Evolutionary conservation across 2,888 invertebrate species (phyloP), one percentile per base, ranked within the genome.

Genomic region (Elegia similella): DNA sequence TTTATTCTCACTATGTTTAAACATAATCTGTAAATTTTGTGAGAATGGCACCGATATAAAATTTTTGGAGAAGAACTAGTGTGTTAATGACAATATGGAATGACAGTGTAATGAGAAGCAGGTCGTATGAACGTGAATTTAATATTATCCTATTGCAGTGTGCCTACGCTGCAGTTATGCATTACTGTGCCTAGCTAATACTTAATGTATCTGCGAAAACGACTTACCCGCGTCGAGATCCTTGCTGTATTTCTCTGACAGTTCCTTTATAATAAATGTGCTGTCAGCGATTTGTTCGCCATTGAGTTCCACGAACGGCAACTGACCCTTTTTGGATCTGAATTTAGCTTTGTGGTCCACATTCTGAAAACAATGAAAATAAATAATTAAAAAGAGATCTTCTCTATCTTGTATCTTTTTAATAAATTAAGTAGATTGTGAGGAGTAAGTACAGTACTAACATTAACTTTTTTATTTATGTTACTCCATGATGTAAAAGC

Each of bases 271-370:
- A 76, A 98, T 98, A 74, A 97, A 95, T 65, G 96, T 94, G 78
- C 97, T 97, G 88, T 98, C 98, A 52, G 98, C 96, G 67, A 98
- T 95, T 90, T 98, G 98, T 79, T 97, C 97, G 46, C 98, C 98
- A 82, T 99, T 98, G 62, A 98, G 84, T 86, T 98, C 98, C 68
- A 99, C 94, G 91, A 98, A 99, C 38, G 98, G 99, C 73, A 98
- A 92, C 84, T 97, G 97, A 50, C 98, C 98, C 84, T 98, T 98
- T 93, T 96, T 96, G 72, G 98, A 98, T 72, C 97, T 95, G 93
- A 96, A 97, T 82, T 97, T 97, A 92, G 97, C 95, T 92, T 97
- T 97, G 91, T 98, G 98, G 84, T 98, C 97, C 67, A 98, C 96
- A 92, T 98, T 98, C 98, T 98, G 94, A 6, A 93, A 94, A 58